Base-by-base conservation (phyloP, 2,113 vertebrate species). In the Phodopus roborovskii region DNA sequence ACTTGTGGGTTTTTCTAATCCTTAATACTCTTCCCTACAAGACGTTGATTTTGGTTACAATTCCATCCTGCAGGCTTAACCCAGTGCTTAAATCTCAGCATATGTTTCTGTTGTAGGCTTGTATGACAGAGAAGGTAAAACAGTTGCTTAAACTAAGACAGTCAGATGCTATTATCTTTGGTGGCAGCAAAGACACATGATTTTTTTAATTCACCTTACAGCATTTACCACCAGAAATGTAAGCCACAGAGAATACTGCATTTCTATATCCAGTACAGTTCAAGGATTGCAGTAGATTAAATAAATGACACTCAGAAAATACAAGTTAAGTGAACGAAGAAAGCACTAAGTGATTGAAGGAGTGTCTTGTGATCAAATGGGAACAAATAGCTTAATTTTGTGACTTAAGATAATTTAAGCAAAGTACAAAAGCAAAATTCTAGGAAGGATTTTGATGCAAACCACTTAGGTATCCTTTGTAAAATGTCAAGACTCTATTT, bases 371-470 rank as follows among this genome's bases (percentile, higher is more conserved):
- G 85, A 94, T 79, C 39, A 79, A 91, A 91, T 53, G 39, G 92
- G 48, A 36, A 28, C 1, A 66, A 78, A 15, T 82, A 42, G 22
- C 45, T 94, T 73, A 78, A 48, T 95, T 96, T 91, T 71, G 4
- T 79, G 12, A 64, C 22, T 96, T 94, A 88, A 95, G 92, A 79
- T 85, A 56, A 92, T 62, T 62, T 36, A 36, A 82, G 79, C 42
- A 85, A 78, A 39, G 0, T 85, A n/a, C 28, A 60, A 28, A 28
- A 30, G 13, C 45, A 85, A 83, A 94, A 79, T 8, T 92, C 62
- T 7, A 33, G 10, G 71, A 96, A 92, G 60, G 42, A 89, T 89
- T 36, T 60, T 81, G 45, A 53, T 56, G 20, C 53, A 95, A 93
- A 42, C 15, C 36, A 95, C 89, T 71, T 94, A n/a, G 28, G 36